Conservation (phyloP, 1,140 invertebrate species). For the Ganaspis sp. region DNA sequence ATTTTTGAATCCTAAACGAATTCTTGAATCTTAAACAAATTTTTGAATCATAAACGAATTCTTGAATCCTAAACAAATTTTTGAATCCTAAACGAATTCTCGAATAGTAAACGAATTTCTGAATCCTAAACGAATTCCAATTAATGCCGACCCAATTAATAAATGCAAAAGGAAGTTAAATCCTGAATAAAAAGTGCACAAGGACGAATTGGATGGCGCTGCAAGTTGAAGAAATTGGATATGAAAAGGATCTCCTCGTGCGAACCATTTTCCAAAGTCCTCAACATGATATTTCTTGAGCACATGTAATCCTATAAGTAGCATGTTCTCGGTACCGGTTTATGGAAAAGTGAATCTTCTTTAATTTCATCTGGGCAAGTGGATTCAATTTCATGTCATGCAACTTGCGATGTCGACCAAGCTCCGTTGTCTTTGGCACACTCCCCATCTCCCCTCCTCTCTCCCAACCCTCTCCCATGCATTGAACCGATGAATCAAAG, state of each 20-base stretch:
- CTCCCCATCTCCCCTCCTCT: slow-evolving; percentile 6
- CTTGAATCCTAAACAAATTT: no score
- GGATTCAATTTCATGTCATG: slow-evolving; percentile 24
- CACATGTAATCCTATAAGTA: neutral
- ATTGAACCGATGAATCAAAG: slow-evolving; percentile 57
- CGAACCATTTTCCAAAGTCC: neutral
- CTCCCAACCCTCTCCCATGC: slow-evolving; percentile 7
- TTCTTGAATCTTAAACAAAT: no score
- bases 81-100: no score
- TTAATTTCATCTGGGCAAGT: slow-evolving; percentile 13
- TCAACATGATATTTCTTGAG: neutral
- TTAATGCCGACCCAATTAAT: no score
- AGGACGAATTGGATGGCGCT: no score
- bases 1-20: no score
- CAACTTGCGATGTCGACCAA: neutral
- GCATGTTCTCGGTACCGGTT: neutral
- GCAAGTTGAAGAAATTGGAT: no score
- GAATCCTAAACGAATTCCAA: no score
- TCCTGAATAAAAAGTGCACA: no score
- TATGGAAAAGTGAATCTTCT: slow-evolving; percentile 8
- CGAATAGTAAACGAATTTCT: no score
- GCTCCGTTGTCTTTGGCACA: slow-evolving; percentile 7
- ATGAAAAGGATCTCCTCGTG: neutral
- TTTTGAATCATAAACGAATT: no score
- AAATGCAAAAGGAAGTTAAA: no score